Evolutionary conservation across 2,888 invertebrate species (phyloP), one percentile per base, ranked within the genome.

Genomic region (Poecilus cupreus): DNA sequence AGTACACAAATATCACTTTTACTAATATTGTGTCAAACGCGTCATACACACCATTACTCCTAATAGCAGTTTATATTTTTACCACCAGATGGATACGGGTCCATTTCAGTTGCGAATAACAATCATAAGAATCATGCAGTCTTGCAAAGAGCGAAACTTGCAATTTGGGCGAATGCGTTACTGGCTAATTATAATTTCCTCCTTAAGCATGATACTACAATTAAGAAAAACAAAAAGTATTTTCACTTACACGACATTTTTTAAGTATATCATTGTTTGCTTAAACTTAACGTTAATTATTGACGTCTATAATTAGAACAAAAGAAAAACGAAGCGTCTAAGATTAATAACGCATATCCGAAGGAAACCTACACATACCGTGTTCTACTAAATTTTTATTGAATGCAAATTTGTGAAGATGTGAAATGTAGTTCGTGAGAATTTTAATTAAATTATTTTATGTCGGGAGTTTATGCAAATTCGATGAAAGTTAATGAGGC

Each of bases 401-500:
- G 64, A 68, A 68, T 68, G 64, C 64, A 68, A 68, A 68, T 68
- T 32, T 68, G 26, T 37, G 32, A 37, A 68, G 64, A 39, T 37
- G 64, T 32, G 37, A 68, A n/a, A 68, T 68, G 32, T 68, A 46
- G 11, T 75, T 75, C 78, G 64, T 78, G 78, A 24, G 78, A 46
- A 39, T 32, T 37, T 72, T 60, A 78, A 78, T 78, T 26, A 64
- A 64, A 39, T 37, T 60, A 77, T 57, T 77, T 77, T 57, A 32
- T 26, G 26, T 5, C 5, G 26, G 5, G 26, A 26, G 5, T 32
- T 32, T 32, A 78, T 78, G 68, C 49, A 78, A 78, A 78, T 78
- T 49, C 6, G n/a, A 78, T 68, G 78, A 78, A 78, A 78, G 64
- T 78, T 78, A 43, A 64, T 68, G 64, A 37, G 37, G 64, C 18